Evolutionary conservation across 2,113 vertebrate genomes (phyloP), one percentile per base, ranked within the genome.

Genomic region (Turnix velox): DNA sequence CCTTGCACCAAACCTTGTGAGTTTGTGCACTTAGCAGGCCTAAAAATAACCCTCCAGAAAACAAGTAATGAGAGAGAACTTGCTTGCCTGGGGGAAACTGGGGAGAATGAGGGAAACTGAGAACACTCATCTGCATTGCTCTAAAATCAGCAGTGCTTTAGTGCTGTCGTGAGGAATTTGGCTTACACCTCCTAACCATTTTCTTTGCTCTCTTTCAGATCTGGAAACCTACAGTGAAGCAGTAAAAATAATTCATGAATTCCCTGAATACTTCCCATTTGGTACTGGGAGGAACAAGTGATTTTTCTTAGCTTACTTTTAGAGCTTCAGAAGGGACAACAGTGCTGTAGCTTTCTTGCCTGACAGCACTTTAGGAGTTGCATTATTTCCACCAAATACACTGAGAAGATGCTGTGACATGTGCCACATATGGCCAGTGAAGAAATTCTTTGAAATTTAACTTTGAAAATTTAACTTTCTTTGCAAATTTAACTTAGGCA

Each of bases 221-320:
- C 85, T 99, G 84, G 97, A 98, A 84, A 97, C 99, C 69, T 99
- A 99, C 81, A 99, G 98, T 46, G 99, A 99, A 97, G 98, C 98
- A 28, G 88, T 99, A 94, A 99, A 99, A 96, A 96, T 99, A 87
- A 96, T 98, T 90, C 98, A 99, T 30, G 99, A 99, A 52, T 99
- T 98, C 82, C 98, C 98, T 10, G 98, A 99, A 85, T 96, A 98
- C 93, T 99, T 98, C 88, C 99, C 99, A 0, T 98, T 99, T 39
- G 93, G 98, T 49, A 81, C 96, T 82, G 78, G 95, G 14, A 94
- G 68, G 18, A 97, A 97, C 67, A 96, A 96, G 71, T 99, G 94
- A 99, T 61, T 71, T 69, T 91, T 84, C 39, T 82, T 90, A 33
- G n/a, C 27, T 3, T 59, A 0, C 55, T 45, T 66, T 73, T 66